Conservation (phyloP, 64 coral and sea anemone genomes). For the Stichodactyla mertensii region DNA sequence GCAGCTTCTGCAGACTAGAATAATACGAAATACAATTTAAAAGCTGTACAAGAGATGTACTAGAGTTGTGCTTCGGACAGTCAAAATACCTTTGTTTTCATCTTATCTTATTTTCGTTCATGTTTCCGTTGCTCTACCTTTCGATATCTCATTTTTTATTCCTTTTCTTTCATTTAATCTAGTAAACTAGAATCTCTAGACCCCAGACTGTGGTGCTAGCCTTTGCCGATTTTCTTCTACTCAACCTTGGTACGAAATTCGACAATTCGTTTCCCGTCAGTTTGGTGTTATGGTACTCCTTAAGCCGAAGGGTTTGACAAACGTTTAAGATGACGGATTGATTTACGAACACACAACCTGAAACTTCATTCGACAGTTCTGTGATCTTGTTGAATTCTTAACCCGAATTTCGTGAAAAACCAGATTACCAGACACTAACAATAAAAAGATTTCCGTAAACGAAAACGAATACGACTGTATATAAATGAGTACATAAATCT, state of each 20-base stretch:
- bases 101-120: no score
- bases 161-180: no score
- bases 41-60: no score
- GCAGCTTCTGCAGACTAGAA: constrained; percentile 55
- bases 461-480: not conserved
- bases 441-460: not conserved
- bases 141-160: no score
- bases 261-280: not conserved
- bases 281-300: not conserved
- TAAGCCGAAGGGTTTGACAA: not conserved
- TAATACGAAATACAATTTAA: not conserved
- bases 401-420: not conserved
- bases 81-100: not conserved
- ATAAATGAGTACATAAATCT: not conserved
- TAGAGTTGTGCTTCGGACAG: not conserved
- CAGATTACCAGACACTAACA: not conserved
- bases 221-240: no score
- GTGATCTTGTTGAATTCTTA: not conserved
- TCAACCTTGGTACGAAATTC: no score
- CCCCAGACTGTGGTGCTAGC: no score
- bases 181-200: no score
- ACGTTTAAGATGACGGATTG: not conserved
- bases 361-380: not conserved
- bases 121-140: no score
- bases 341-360: not conserved